Percentiles rank a stretch among this genome's conserved stretches.
Conservation (phyloP, 2,888 invertebrate genomes). For the Bursaphelenchus okinawaensis region DNA sequence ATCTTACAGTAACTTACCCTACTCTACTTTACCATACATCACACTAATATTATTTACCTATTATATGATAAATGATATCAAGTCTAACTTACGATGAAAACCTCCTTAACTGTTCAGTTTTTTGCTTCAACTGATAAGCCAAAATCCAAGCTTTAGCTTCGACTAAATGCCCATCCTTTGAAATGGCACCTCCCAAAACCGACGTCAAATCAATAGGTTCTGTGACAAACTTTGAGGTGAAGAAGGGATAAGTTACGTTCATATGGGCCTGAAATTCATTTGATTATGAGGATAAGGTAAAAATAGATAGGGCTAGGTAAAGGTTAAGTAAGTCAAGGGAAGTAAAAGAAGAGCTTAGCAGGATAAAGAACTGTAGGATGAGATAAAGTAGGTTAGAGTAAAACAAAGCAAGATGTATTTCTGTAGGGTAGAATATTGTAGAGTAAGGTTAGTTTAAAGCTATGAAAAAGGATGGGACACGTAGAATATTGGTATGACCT, state of each 20-base stretch:
- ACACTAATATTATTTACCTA: too few relatives aligned
- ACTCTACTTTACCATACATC: too few relatives aligned
- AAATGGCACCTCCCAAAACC: conserved; percentile 22
- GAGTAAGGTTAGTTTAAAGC: too few relatives aligned
- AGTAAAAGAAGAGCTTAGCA: too few relatives aligned
- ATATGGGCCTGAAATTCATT: conserved; percentile 22
- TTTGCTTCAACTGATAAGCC: conserved; percentile 42
- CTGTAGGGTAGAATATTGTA: too few relatives aligned
- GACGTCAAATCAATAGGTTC: conserved; percentile 46
- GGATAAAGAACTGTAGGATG: not conserved
- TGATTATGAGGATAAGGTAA: not conserved
- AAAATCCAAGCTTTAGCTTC: conserved; percentile 44
- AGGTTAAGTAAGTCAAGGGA: too few relatives aligned
- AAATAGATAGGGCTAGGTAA: too few relatives aligned
- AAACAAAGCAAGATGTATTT: too few relatives aligned
- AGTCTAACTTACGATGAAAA: conserved; percentile 23
- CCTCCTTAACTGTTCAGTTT: conserved; percentile 14
- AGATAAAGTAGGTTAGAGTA: too few relatives aligned
- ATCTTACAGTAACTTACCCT: too few relatives aligned
- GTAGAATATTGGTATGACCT: too few relatives aligned
- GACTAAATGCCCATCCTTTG: conserved; percentile 15
- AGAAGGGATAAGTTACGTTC: conserved; percentile 46
- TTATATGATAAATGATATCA: not conserved
- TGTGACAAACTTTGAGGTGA: conserved; percentile 35
- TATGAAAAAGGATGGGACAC: too few relatives aligned